Evolutionary conservation across 2,797 vertebrate genomes (phyloP).

Genomic region (Avahi laniger): DNA sequence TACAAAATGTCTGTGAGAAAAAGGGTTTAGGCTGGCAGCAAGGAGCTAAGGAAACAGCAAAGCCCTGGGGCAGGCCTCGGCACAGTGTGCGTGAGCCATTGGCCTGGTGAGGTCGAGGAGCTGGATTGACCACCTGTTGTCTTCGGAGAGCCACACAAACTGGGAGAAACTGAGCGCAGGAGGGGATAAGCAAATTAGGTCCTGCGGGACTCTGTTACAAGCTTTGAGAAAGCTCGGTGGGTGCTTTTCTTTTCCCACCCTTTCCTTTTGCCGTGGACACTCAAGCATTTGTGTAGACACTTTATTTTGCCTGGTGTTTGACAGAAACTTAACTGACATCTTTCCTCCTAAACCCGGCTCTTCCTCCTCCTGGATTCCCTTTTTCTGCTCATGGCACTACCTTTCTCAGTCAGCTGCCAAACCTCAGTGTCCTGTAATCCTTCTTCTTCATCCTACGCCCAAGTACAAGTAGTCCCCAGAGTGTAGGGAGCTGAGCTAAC

Average conservation of each 20-base stretch:
- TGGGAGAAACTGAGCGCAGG: background rate
- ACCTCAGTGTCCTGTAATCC: background rate
- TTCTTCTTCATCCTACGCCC: background rate
- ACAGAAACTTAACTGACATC: background rate
- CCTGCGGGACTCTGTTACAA: background rate
- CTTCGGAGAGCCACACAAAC: background rate
- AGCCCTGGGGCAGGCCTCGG: background rate
- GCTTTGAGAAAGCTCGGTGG: background rate
- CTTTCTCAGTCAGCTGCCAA: background rate
- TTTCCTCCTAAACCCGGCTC: background rate
- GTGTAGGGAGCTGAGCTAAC: background rate
- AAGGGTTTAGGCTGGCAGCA: background rate
- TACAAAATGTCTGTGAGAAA: background rate
- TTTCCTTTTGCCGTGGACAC: background rate
- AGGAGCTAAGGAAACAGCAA: background rate
- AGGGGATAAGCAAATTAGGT: background rate
- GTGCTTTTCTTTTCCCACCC: background rate
- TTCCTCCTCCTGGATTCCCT: background rate
- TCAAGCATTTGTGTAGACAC: background rate
- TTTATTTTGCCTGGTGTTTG: background rate
- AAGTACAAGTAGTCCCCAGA: rapidly evolving
- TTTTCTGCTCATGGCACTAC: background rate
- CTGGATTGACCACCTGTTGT: too few species aligned
- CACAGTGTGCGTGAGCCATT: background rate
- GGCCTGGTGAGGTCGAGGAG: background rate